Conservation (phyloP, 2,797 vertebrate species). For the Enteromius viviparus region DNA sequence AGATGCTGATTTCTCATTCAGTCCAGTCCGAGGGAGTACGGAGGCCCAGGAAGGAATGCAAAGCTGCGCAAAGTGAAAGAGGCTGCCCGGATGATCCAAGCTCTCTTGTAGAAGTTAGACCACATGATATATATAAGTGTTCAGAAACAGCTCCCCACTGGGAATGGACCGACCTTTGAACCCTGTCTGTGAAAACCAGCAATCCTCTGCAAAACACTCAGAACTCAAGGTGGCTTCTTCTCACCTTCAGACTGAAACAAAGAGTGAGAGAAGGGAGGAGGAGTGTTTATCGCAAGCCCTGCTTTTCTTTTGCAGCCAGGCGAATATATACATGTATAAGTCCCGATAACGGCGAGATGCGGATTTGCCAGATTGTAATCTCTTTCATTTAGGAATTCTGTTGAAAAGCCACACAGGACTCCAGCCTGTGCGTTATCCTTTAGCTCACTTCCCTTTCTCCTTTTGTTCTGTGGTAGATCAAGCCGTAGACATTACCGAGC, state of each 20-base stretch:
- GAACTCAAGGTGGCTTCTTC: slow-evolving; percentile 65
- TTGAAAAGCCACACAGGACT: slow-evolving; percentile 57
- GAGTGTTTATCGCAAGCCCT: slow-evolving; percentile 76
- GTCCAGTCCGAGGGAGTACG: slow-evolving; percentile 67
- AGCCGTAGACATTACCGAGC: slow-evolving; percentile 67
- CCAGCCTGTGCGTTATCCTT: slow-evolving; percentile 26
- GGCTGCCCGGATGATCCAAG: slow-evolving; percentile 25
- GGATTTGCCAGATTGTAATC: slow-evolving; percentile 77
- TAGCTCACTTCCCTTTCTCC: slow-evolving; percentile 44
- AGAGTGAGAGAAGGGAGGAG: slow-evolving; percentile 29
- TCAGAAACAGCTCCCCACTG: slow-evolving; percentile 85
- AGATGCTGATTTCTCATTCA: slow-evolving; percentile 85
- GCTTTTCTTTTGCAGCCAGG: slow-evolving; percentile 71
- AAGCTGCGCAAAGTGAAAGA: slow-evolving; percentile 14
- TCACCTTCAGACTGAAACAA: slow-evolving; percentile 76
- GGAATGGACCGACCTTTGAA: slow-evolving; percentile 89
- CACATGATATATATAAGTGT: slow-evolving; percentile 72
- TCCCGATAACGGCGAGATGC: slow-evolving; percentile 67
- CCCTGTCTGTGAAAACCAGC: slow-evolving; percentile 73
- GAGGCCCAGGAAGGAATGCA: slow-evolving; percentile 73
- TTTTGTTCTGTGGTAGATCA: slow-evolving; percentile 67
- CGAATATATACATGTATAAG: slow-evolving; percentile 74
- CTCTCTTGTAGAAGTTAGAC: slow-evolving; percentile 75
- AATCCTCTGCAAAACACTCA: slow-evolving; percentile 74
- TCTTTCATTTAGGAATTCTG: slow-evolving; percentile 52